phyloP scores from a whole-genome alignment of 2,888 invertebrate genomes.

The Meteorus cinctellus region DNA sequence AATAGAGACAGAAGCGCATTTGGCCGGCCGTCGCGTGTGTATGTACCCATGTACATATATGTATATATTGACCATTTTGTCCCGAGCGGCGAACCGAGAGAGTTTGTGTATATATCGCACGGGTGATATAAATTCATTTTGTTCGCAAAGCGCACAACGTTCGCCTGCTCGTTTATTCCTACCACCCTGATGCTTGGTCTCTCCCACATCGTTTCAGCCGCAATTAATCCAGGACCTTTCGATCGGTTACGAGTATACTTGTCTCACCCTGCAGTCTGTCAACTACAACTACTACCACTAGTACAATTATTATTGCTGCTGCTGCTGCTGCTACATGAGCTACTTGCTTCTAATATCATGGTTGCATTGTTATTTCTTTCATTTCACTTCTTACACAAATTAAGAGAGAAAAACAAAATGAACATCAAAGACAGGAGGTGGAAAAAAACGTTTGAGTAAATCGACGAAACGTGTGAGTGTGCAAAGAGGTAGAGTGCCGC shows the following conservation, averaged over 20 bases:
- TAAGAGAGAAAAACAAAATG: slow-evolving; percentile 7
- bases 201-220: slow-evolving; percentile 55
- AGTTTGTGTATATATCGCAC: slow-evolving; percentile 38
- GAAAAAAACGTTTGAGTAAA: slow-evolving; percentile 25
- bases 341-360: not conserved
- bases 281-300: not conserved
- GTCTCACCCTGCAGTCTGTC: not conserved
- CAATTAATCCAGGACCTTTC: slow-evolving; percentile 46
- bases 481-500: slow-evolving; percentile 26
- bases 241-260: slow-evolving; percentile 29
- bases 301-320: not conserved
- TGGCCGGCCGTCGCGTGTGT: slow-evolving; percentile 12
- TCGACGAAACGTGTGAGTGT: slow-evolving; percentile 12
- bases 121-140: slow-evolving; percentile 69
- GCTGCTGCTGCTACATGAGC: not conserved
- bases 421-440: slow-evolving; percentile 6
- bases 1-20: slow-evolving; percentile 11
- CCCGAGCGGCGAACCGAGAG: slow-evolving; percentile 41
- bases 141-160: slow-evolving; percentile 68
- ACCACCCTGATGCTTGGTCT: slow-evolving; percentile 53
- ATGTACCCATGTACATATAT: slow-evolving; percentile 23
- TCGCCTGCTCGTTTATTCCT: slow-evolving; percentile 71
- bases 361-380: not conserved
- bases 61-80: slow-evolving; percentile 16
- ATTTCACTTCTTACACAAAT: not conserved